A percentile compares a stretch with the other conserved stretches of the same genome.
Evolutionary conservation across 2,797 vertebrate species (phyloP).

Genomic region (Sebastes kiyomatsui): DNA sequence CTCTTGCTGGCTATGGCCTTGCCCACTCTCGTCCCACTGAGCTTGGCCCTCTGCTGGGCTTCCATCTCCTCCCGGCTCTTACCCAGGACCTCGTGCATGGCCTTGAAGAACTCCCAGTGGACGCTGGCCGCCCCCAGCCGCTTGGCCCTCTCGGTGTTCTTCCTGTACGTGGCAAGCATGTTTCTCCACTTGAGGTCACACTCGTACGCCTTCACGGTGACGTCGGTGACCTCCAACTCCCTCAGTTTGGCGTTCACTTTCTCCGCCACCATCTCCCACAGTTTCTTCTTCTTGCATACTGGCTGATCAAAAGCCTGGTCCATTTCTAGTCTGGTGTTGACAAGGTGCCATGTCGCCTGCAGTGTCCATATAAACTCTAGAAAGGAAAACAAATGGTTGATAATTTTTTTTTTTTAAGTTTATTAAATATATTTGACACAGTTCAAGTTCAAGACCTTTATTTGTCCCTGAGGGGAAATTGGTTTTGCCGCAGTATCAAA

Average conservation of each 20-base stretch:
- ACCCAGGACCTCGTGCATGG: conserved; percentile 81
- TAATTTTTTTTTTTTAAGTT: background rate
- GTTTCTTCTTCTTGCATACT: conserved; percentile 85
- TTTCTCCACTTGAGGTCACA: conserved; percentile 87
- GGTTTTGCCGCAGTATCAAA: no score
- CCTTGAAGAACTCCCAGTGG: conserved; percentile 86
- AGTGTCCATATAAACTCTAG: conserved; percentile 85
- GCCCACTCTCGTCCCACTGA: conserved; percentile 70
- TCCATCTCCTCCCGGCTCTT: conserved; percentile 79
- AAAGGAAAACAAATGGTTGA: background rate
- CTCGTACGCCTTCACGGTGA: conserved; percentile 80
- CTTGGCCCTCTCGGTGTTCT: conserved; percentile 80
- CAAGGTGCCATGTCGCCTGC: conserved; percentile 84
- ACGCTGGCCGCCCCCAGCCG: conserved; percentile 73
- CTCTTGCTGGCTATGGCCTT: conserved; percentile 79
- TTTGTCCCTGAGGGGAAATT: no score
- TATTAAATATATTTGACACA: background rate
- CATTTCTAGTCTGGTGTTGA: conserved; percentile 82
- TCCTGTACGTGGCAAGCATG: conserved; percentile 85
- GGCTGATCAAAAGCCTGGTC: conserved; percentile 83
- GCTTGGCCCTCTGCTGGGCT: conserved; percentile 75
- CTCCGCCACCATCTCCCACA: conserved; percentile 84
- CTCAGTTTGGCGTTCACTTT: conserved; percentile 75
- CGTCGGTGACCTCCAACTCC: conserved; percentile 58
- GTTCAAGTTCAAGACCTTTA: no score